Percentiles rank a stretch among this genome's conserved stretches.
phyloP scores from a whole-genome alignment of 2,888 invertebrate genomes.

The Lochmaea capreae region DNA sequence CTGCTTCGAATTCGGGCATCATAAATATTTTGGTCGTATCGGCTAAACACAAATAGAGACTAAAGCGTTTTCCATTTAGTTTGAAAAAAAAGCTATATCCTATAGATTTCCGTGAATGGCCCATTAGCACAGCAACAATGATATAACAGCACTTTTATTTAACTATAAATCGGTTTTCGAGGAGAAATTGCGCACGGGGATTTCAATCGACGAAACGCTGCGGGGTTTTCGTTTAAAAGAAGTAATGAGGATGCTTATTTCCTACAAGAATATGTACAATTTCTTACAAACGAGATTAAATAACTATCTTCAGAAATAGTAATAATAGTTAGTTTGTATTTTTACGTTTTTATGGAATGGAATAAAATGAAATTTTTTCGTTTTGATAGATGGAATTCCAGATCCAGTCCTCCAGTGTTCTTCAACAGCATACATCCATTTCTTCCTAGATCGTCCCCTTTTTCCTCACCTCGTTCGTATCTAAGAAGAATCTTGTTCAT shows the following conservation, averaged over 20 bases:
- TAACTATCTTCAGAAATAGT: no score
- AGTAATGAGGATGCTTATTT: slow-evolving; percentile 21
- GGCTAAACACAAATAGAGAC: slow-evolving; percentile 51
- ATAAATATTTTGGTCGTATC: slow-evolving; percentile 52
- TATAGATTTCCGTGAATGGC: slow-evolving; percentile 42
- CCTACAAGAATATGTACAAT: slow-evolving; percentile 6
- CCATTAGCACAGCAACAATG: slow-evolving; percentile 43
- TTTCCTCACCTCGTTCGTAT: no score
- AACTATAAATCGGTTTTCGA: slow-evolving; percentile 34
- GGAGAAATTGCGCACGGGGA: slow-evolving; percentile 33
- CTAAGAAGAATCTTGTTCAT: no score
- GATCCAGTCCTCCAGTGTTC: no score
- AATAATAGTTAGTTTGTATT: no score
- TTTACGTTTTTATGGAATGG: no score
- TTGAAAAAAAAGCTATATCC: slow-evolving; percentile 41
- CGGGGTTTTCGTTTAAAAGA: slow-evolving; percentile 16
- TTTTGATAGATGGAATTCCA: no score
- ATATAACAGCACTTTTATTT: slow-evolving; percentile 39
- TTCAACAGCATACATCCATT: no score
- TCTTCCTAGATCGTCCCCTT: no score
- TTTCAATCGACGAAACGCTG: slow-evolving; percentile 37
- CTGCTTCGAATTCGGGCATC: slow-evolving; percentile 42
- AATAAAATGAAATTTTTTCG: no score
- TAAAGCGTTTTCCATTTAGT: slow-evolving; percentile 50
- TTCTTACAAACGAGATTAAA: not conserved